Evolutionary conservation across 2,797 vertebrate species (phyloP).

Genomic region (Enteromius paludinosus): DNA sequence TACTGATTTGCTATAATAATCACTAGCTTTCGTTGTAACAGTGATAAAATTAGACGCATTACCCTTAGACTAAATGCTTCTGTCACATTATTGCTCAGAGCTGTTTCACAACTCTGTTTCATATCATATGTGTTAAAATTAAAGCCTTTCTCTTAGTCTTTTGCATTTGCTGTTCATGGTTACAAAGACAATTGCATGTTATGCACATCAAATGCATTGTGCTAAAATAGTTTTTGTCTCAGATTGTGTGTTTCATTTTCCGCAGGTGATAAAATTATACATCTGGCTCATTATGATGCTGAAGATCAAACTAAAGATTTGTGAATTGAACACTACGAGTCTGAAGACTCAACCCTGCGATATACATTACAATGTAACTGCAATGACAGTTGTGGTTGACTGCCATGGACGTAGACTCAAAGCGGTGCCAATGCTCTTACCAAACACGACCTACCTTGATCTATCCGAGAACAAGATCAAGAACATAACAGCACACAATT

Average conservation of each 20-base stretch:
- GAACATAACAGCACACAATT: conserved; percentile 69
- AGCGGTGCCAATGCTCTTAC: conserved; percentile 76
- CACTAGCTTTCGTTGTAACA: neutral
- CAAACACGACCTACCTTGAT: conserved; percentile 81
- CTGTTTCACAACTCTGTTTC: too few species aligned
- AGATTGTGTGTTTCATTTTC: conserved; percentile 9
- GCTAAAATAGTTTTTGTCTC: neutral
- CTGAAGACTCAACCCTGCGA: conserved; percentile 85
- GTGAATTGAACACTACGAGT: conserved; percentile 70
- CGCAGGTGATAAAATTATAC: conserved; percentile 67
- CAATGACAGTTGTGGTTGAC: conserved; percentile 74
- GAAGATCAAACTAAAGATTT: conserved; percentile 67
- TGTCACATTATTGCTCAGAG: neutral
- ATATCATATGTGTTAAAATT: neutral
- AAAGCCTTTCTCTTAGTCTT: neutral
- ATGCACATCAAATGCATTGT: neutral
- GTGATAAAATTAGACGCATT: neutral
- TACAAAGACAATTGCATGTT: neutral
- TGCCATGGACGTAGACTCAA: conserved; percentile 77
- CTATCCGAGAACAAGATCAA: conserved; percentile 85
- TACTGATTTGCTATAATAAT: neutral
- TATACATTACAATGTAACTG: conserved; percentile 62
- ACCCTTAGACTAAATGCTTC: neutral
- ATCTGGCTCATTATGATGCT: conserved; percentile 70
- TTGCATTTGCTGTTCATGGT: neutral